Percentiles rank a stretch among this genome's conserved stretches.
These are phyloP conservation scores for Nasonia longicornis DNA, from an alignment of 1,140 invertebrate species.

Conservation along the genomic window DNA sequence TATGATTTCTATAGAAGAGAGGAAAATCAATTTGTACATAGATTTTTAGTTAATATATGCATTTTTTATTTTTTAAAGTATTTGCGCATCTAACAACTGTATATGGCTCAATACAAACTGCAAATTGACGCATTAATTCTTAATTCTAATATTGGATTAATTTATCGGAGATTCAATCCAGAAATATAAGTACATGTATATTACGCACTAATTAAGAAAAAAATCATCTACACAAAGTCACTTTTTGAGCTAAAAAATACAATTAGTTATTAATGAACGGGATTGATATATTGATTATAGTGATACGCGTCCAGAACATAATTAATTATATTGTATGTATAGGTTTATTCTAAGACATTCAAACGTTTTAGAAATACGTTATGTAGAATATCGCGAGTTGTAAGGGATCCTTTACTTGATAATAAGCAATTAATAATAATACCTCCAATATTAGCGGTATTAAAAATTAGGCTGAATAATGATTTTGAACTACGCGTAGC, in stretches of 20 bases:
- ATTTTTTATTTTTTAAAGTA: background rate
- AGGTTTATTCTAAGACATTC: constrained; percentile 45
- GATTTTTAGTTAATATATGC: background rate
- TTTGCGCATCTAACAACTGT: background rate
- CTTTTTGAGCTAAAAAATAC: constrained; percentile 26
- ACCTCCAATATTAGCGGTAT: constrained; percentile 8
- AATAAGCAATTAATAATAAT: constrained; percentile 39
- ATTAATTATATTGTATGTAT: constrained; percentile 45
- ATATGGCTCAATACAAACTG: background rate
- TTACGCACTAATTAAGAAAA: constrained; percentile 3
- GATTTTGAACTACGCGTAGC: background rate
- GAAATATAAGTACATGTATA: background rate
- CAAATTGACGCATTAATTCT: background rate
- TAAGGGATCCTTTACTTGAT: constrained; percentile 40
- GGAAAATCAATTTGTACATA: background rate
- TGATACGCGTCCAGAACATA: constrained; percentile 53
- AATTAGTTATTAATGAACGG: constrained; percentile 34
- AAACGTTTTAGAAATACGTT: constrained; percentile 45
- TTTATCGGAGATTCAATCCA: background rate
- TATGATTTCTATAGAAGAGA: background rate
- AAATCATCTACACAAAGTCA: constrained; percentile 21
- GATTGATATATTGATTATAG: constrained; percentile 55
- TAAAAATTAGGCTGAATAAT: background rate
- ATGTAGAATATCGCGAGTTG: constrained; percentile 35
- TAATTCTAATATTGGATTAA: background rate